A percentile compares a stretch with the other conserved stretches of the same genome.
phyloP scores from a whole-genome alignment of 2,797 vertebrate genomes.

The Oreonectes daqikongensis region DNA sequence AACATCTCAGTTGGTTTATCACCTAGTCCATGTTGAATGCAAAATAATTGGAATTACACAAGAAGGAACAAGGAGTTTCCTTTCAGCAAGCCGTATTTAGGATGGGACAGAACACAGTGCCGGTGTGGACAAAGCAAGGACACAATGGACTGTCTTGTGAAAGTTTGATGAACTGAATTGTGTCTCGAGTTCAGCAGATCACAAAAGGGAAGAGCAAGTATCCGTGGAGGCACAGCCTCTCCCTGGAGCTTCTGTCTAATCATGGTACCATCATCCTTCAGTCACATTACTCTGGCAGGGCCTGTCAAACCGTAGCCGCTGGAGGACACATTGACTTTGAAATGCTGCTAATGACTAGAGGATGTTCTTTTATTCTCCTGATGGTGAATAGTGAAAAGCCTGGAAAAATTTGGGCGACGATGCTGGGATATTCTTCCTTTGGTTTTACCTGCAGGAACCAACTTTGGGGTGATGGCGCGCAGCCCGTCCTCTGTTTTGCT shows the following conservation, averaged over 20 bases:
- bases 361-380: conserved; percentile 60
- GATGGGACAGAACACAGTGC: background rate
- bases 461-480: conserved; percentile 20
- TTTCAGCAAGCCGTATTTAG: background rate
- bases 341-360: conserved; percentile 75
- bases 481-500: conserved; percentile 24
- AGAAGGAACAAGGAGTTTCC: background rate
- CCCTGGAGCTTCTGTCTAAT: conserved; percentile 71
- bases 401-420: conserved; percentile 60
- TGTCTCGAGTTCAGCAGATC: conserved; percentile 16
- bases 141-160: background rate
- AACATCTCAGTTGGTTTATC: conserved; percentile 34
- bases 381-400: conserved; percentile 59
- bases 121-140: background rate
- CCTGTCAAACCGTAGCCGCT: conserved; percentile 74
- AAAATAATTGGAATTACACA: background rate
- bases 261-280: conserved; percentile 69
- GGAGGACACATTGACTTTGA: conserved; percentile 75
- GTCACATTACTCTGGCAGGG: conserved; percentile 73
- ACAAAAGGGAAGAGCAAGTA: conserved; percentile 1
- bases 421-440: conserved; percentile 68
- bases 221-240: conserved; percentile 52
- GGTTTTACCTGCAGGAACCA: conserved; percentile 54
- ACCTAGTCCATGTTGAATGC: background rate
- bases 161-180: conserved; percentile 47